Conservation (phyloP, 1,140 invertebrate species). For the Halesus radiatus region DNA sequence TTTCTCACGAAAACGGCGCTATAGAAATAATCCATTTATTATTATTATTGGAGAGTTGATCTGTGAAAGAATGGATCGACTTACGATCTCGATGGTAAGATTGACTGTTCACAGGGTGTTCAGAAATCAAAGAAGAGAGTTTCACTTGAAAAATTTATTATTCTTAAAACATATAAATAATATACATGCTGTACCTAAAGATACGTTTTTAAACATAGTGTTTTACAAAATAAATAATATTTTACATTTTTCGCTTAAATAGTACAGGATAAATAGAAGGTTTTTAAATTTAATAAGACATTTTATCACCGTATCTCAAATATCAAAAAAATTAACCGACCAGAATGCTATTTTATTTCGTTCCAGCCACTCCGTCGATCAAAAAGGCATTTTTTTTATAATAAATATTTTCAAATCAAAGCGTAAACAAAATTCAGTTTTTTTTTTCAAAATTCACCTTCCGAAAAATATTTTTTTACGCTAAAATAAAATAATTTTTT, state of each 20-base stretch:
- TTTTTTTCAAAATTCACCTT: slow-evolving; percentile 6
- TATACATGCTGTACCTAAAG: background rate
- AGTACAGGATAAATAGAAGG: slow-evolving; percentile 39
- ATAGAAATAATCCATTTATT: too few species aligned
- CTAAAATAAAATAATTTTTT: slow-evolving; percentile 9
- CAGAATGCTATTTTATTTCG: slow-evolving; percentile 38
- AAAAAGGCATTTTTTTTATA: slow-evolving; percentile 7
- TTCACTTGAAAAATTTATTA: slow-evolving; percentile 36
- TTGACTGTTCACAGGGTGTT: too few species aligned
- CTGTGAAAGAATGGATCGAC: too few species aligned
- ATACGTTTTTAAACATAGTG: slow-evolving; percentile 47
- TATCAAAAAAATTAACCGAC: background rate
- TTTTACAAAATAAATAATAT: slow-evolving; percentile 58
- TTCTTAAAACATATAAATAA: slow-evolving; percentile 26
- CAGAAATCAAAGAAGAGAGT: too few species aligned
- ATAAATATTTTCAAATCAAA: slow-evolving; percentile 37
- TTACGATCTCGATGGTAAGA: too few species aligned
- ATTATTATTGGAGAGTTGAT: too few species aligned
- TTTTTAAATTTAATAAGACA: slow-evolving; percentile 40
- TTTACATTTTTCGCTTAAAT: slow-evolving; percentile 45
- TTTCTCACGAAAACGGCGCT: too few species aligned
- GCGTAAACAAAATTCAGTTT: slow-evolving; percentile 1
- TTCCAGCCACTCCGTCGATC: background rate
- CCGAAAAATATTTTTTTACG: slow-evolving; percentile 25
- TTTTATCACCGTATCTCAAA: slow-evolving; percentile 40